phyloP scores from a whole-genome alignment of 2,888 invertebrate species.

The Sphaerophoria rueppellii region DNA sequence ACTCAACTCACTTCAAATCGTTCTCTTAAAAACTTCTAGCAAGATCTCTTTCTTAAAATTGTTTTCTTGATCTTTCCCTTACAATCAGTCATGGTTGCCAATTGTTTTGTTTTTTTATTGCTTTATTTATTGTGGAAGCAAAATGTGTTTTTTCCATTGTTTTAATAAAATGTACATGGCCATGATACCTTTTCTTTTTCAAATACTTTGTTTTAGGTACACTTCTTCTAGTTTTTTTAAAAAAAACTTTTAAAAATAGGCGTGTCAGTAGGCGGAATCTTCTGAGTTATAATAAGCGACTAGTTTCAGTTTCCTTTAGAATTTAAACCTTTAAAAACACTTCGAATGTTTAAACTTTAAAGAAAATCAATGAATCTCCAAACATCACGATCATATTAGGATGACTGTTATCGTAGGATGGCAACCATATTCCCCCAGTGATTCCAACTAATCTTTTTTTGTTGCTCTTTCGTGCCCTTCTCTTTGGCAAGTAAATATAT shows the following conservation, averaged over 20 bases:
- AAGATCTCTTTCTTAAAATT: constrained; percentile 5
- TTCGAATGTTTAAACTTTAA: neutral
- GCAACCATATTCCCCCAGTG: neutral
- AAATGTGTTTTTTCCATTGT: too few species aligned
- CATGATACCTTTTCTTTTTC: too few species aligned
- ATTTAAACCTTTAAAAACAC: too few species aligned
- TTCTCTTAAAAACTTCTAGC: constrained; percentile 13
- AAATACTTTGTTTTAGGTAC: too few species aligned
- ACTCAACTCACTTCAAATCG: constrained; percentile 3
- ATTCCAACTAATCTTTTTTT: constrained; percentile 1
- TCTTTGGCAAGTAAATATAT: neutral
- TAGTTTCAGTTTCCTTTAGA: too few species aligned
- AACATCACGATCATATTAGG: neutral
- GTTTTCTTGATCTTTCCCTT: constrained; percentile 12
- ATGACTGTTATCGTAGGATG: neutral
- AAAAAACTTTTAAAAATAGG: too few species aligned
- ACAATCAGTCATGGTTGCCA: neutral
- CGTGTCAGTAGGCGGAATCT: too few species aligned
- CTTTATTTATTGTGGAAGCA: too few species aligned
- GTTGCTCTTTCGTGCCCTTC: neutral
- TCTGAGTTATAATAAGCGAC: too few species aligned
- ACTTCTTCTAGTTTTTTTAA: too few species aligned
- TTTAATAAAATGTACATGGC: too few species aligned
- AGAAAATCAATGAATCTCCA: neutral
- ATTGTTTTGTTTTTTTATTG: neutral